Base-by-base conservation (phyloP, 2,888 invertebrate genomes). In the Heliconius aoede region DNA sequence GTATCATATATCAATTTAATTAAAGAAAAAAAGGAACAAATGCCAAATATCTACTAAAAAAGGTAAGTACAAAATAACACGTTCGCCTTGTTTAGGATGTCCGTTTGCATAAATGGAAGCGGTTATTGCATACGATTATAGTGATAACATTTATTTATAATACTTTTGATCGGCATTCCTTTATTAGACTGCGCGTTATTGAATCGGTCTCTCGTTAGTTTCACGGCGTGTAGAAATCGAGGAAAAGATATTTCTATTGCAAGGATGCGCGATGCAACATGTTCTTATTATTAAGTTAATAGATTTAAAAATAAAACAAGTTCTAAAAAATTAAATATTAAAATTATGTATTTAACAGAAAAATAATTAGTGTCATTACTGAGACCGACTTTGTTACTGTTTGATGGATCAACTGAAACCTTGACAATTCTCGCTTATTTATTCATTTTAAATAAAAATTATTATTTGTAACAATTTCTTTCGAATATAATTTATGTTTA, bases 211-310 rank as follows among this genome's bases (percentile, higher is more conserved):
- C 51, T 81, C 83, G 83, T 84, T 81, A 81, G 83, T 82, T 82
- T 85, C 86, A 87, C 85, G 88, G 90, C 81, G 84, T 83, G n/a
- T 89, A 89, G 91, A 91, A 91, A 91, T 88, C 85, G 86, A 88
- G 89, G 90, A 88, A 90, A 88, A 89, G 84, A 83, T 81, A 81
- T 84, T 81, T 85, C 67, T 40, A 69, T 40, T 77, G 26, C 40
- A 62, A 78, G 79, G 77, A 78, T 76, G 75, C 64, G 24, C 40
- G 58, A 36, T 78, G 74, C 73, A 79, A 79, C 51, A 64, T 40
- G 40, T 62, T 67, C 36, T 61, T 73, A 51, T 28, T 15, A n/a
- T 55, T 55, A 30, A 24, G 5, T 30, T 15, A 65, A 65, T 3
- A 65, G 5, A 26, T 1, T 60, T n/a, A n/a, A 55, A 55, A 55